Percentiles rank a stretch among this genome's conserved stretches.
phyloP scores from a whole-genome alignment of 2,888 invertebrate genomes.

The Melanchra persicariae region DNA sequence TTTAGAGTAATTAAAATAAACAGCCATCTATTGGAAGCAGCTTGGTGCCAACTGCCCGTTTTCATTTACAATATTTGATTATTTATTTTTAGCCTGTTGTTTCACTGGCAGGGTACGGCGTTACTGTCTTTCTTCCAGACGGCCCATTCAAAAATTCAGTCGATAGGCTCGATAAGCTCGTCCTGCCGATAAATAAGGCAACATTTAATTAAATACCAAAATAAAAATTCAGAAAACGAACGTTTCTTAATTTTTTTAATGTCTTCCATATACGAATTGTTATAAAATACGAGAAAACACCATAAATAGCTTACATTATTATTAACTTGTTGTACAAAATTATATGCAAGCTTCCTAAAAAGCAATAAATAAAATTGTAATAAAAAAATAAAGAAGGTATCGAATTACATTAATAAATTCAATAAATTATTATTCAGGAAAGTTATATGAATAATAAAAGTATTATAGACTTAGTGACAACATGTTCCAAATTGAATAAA shows the following conservation, averaged over 20 bases:
- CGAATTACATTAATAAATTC: slow-evolving; percentile 40
- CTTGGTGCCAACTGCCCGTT: no score
- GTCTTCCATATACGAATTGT: not conserved
- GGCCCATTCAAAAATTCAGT: no score
- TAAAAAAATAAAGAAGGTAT: slow-evolving; percentile 37
- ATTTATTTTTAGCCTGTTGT: no score
- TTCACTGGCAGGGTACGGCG: no score
- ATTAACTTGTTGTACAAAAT: slow-evolving; percentile 11
- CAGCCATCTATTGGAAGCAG: no score
- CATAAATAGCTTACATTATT: not conserved
- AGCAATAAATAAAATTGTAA: slow-evolving; percentile 6
- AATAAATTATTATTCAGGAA: slow-evolving; percentile 53
- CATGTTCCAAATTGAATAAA: slow-evolving; percentile 42
- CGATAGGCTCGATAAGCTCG: no score
- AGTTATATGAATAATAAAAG: slow-evolving; percentile 54
- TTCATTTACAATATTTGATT: no score
- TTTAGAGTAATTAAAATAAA: no score
- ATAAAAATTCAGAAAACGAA: no score
- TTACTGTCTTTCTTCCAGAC: no score
- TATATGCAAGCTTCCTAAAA: slow-evolving; percentile 3
- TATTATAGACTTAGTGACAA: slow-evolving; percentile 36
- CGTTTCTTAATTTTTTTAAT: not conserved
- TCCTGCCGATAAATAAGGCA: no score
- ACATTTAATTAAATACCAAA: no score
- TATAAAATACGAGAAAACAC: not conserved